Conservation (phyloP, 2,888 invertebrate species). For the Blomia tropicalis region DNA sequence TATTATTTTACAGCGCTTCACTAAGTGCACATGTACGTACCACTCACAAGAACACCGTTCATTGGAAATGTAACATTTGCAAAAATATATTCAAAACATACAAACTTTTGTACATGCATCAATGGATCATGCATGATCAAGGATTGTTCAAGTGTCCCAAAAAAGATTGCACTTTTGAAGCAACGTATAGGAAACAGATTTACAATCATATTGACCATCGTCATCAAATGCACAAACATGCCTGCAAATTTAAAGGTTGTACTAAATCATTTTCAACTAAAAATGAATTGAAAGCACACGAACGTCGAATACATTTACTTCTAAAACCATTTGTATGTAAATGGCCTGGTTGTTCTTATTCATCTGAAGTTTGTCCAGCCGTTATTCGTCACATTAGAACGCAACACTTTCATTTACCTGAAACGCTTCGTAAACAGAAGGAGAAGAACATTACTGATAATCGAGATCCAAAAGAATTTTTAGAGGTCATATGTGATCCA, state of each 20-base stretch:
- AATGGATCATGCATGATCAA: conserved; percentile 4
- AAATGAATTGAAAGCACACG: not conserved
- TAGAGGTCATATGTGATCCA: not conserved
- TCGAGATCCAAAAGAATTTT: not conserved
- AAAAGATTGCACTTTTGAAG: not conserved
- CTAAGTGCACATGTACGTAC: not conserved
- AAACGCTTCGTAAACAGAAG: not conserved
- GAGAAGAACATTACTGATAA: not conserved
- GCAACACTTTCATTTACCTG: conserved; percentile 4
- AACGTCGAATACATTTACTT: not conserved
- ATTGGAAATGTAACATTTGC: not conserved
- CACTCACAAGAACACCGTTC: not conserved
- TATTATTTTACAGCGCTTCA: not conserved
- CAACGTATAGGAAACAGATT: conserved; percentile 1
- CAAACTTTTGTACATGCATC: conserved; percentile 11
- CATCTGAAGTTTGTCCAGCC: conserved; percentile 2
- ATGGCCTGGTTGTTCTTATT: not conserved
- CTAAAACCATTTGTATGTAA: not conserved
- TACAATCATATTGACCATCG: conserved; percentile 12
- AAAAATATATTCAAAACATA: not conserved
- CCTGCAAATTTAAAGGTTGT: not conserved
- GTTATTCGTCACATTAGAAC: not conserved
- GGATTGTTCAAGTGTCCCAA: not conserved
- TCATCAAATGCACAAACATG: not conserved
- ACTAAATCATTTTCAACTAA: not conserved